These are phyloP conservation scores for Ischnus inquisitorius DNA, from an alignment of 2,888 invertebrate species.

Conservation along the genomic window DNA sequence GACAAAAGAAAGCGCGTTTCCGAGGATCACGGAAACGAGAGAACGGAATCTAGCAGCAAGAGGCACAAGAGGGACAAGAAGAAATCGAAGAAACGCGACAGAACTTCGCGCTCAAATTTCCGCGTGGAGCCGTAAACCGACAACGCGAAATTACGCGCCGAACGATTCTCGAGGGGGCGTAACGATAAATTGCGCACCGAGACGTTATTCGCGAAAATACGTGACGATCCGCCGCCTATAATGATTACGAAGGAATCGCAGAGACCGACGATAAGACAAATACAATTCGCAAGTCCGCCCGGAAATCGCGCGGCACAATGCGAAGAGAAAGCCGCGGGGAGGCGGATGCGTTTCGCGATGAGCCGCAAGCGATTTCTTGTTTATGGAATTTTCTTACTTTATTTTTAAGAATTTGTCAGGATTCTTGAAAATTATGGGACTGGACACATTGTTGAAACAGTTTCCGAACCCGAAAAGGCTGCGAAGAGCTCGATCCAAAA, in stretches of 20 bases:
- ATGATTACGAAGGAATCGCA: constrained; percentile 75
- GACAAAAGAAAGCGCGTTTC: constrained; percentile 78
- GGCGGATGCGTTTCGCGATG: constrained; percentile 1
- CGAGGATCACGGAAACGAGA: constrained; percentile 71
- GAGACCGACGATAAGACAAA: constrained; percentile 88
- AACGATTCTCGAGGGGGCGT: constrained; percentile 93
- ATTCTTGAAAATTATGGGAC: no score
- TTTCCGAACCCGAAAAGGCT: no score
- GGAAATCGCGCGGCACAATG: constrained; percentile 93
- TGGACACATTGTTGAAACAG: no score
- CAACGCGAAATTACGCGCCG: constrained; percentile 90
- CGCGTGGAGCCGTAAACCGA: constrained; percentile 76
- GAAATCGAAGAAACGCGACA: constrained; percentile 74
- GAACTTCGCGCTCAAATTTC: constrained; percentile 2
- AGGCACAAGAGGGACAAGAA: constrained; percentile 79
- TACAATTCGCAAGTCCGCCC: constrained; percentile 99
- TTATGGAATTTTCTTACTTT: background rate
- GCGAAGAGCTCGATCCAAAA: no score
- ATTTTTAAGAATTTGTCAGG: no score
- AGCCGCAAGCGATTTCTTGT: constrained; percentile 43
- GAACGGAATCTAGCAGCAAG: constrained; percentile 72
- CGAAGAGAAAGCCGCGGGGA: constrained; percentile 73
- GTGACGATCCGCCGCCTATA: constrained; percentile 86
- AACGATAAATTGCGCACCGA: constrained; percentile 91
- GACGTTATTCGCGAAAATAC: constrained; percentile 90